These are phyloP conservation scores for Mythimna pallens DNA, from an alignment of 2,888 invertebrate genomes.

Conservation along the genomic window DNA sequence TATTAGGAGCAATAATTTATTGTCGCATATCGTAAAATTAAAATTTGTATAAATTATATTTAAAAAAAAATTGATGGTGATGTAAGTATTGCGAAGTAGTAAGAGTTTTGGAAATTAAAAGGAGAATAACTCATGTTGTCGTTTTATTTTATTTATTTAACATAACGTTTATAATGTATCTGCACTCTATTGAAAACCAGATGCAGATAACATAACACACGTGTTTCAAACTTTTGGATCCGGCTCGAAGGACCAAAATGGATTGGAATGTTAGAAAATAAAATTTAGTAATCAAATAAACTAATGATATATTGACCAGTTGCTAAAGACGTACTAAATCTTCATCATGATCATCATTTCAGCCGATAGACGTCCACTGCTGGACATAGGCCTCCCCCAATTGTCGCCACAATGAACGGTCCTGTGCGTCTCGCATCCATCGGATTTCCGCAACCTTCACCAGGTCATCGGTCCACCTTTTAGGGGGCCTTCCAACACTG, in stretches of 20 bases:
- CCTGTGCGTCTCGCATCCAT: too few species aligned
- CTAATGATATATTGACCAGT: too few species aligned
- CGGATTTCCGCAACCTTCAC: too few species aligned
- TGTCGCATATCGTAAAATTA: conserved; percentile 83
- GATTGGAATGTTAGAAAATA: neutral
- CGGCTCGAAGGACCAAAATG: neutral
- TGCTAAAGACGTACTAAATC: neutral
- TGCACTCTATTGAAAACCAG: neutral
- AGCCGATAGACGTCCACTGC: too few species aligned
- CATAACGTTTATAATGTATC: neutral
- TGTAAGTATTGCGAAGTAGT: conserved; percentile 82
- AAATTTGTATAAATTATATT: conserved; percentile 77
- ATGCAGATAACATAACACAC: neutral
- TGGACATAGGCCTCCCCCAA: too few species aligned
- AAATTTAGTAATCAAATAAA: too few species aligned
- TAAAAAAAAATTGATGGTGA: conserved; percentile 66
- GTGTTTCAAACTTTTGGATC: neutral
- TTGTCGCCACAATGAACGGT: too few species aligned
- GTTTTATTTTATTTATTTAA: conserved; percentile 51
- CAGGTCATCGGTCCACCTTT: too few species aligned
- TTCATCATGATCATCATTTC: neutral
- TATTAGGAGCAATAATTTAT: conserved; percentile 82
- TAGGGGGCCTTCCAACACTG: too few species aligned
- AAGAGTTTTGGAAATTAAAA: conserved; percentile 83
- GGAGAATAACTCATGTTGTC: conserved; percentile 62